Base-by-base conservation (phyloP, 2,113 vertebrate species). In the Stegostoma tigrinum region DNA sequence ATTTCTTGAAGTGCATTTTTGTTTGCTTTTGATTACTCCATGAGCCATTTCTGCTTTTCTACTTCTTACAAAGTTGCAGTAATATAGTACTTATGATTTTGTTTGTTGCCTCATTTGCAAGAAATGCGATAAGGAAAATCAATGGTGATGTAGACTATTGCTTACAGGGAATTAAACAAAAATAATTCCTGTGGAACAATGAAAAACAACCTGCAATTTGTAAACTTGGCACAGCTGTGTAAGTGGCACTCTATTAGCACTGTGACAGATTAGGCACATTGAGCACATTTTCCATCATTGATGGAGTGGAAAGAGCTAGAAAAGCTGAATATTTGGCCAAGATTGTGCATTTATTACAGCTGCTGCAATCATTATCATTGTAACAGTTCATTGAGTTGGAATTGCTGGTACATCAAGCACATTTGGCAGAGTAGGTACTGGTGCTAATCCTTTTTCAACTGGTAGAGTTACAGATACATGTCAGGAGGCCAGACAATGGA, bases 251-350 rank as follows among this genome's bases (percentile, higher is more conserved):
- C n/a, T 66, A 34, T 67, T 94, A 38, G 61, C 90, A 94, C 34
- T 64, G 61, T 67, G 64, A 67, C 64, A 94, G 91, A 94, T 94
- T 68, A 42, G 34, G 91, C 91, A 38, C 21, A 94, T 67, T 42
- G 91, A 67, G 64, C n/a, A 94, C 64, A 94, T 94, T 94, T 94
- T 94, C n/a, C 91, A 94, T 94, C 52, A 14, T 64, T 91, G 64
- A 34, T 94, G 38, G 91, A 94, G 91, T 94, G 64, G 91, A 94
- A 94, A 94, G 61, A 23, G n/a, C 17, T 38, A 42, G 64, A 38
- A 67, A 94, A 68, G 91, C 61, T 68, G 91, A 67, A 23, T 38
- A 68, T 68, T 94, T 94, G 91, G 91, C 91, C 61, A 94, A 67
- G 91, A 67, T 12, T 38, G 61, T 94, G 64, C 91, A 94, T 94